A percentile compares a stretch with the other conserved stretches of the same genome.
These are phyloP conservation scores for Sander lucioperca DNA, from an alignment of 2,113 vertebrate species.

Conservation along the genomic window DNA sequence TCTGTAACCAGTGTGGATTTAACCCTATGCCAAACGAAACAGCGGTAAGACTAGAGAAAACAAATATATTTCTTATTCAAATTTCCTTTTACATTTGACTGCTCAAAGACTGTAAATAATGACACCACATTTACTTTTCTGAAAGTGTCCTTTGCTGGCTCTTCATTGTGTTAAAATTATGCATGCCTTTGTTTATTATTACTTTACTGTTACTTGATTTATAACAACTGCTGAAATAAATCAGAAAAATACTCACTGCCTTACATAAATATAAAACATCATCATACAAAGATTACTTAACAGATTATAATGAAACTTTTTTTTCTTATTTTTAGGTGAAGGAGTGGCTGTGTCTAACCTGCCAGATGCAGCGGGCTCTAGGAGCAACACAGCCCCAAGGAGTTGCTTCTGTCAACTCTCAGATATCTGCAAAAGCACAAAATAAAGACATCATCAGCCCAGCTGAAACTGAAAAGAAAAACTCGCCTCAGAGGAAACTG, in stretches of 20 bases:
- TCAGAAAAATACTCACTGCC: not conserved
- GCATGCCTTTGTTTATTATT: not conserved
- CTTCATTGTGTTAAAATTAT: not conserved
- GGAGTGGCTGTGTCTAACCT: constrained; percentile 96
- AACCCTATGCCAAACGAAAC: constrained; percentile 87
- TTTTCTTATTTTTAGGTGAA: constrained; percentile 64
- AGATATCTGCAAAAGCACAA: constrained; percentile 71
- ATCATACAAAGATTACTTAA: not conserved
- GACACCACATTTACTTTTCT: not conserved
- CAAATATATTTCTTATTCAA: no score
- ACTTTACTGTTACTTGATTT: not conserved
- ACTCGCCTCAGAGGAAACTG: constrained; percentile 71
- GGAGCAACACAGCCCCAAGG: constrained; percentile 81
- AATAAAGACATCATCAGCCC: constrained; percentile 43
- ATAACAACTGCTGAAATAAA: not conserved
- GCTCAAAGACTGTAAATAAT: not conserved
- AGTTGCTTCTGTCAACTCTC: constrained; percentile 63
- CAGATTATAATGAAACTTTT: not conserved
- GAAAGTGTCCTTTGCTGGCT: not conserved
- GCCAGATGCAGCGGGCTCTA: constrained; percentile 92
- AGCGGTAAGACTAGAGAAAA: constrained; percentile 79
- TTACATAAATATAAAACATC: not conserved
- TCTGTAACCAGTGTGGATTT: constrained; percentile 96
- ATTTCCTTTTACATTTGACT: constrained; percentile 52
- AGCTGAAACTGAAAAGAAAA: constrained; percentile 72